A percentile compares a stretch with the other conserved stretches of the same genome.
phyloP scores from a whole-genome alignment of 2,797 vertebrate species.

The Gobionotothen gibberifrons region DNA sequence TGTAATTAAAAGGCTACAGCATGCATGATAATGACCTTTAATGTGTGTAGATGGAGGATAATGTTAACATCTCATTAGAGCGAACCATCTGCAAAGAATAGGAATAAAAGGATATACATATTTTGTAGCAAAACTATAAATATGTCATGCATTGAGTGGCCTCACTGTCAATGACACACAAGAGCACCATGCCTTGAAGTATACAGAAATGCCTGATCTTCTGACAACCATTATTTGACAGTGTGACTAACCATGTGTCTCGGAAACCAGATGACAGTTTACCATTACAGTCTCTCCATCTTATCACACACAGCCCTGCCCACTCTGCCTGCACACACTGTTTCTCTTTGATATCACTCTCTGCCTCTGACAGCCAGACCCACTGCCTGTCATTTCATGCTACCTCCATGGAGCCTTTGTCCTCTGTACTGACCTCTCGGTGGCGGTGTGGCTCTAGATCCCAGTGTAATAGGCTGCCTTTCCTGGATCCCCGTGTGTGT shows the following conservation, averaged over 20 bases:
- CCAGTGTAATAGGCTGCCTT: conserved; percentile 75
- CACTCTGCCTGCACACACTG: conserved; percentile 48
- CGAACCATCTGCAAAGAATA: neutral
- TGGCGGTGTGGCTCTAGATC: conserved; percentile 71
- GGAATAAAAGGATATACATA: neutral
- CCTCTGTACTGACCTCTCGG: conserved; percentile 86
- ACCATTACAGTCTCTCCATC: conserved; percentile 40
- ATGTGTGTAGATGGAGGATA: conserved; percentile 24
- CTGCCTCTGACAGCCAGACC: conserved; percentile 20
- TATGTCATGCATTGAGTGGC: neutral
- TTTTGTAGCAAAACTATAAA: neutral
- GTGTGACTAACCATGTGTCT: conserved; percentile 18
- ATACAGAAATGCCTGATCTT: conserved; percentile 19
- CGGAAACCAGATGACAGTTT: conserved; percentile 35
- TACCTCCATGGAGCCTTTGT: conserved; percentile 62
- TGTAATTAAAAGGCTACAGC: conserved; percentile 22
- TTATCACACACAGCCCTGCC: conserved; percentile 53
- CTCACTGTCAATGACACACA: conserved; percentile 24
- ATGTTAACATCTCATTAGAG: conserved; percentile 11
- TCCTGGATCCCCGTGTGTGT: conserved; percentile 74
- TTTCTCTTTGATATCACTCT: conserved; percentile 33
- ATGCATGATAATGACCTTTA: conserved; percentile 41
- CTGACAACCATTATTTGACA: conserved; percentile 15
- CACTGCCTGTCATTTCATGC: conserved; percentile 36
- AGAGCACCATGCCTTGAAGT: conserved; percentile 24